Base-by-base conservation (phyloP, 2,888 invertebrate species). In the Eupithecia dodoneata region DNA sequence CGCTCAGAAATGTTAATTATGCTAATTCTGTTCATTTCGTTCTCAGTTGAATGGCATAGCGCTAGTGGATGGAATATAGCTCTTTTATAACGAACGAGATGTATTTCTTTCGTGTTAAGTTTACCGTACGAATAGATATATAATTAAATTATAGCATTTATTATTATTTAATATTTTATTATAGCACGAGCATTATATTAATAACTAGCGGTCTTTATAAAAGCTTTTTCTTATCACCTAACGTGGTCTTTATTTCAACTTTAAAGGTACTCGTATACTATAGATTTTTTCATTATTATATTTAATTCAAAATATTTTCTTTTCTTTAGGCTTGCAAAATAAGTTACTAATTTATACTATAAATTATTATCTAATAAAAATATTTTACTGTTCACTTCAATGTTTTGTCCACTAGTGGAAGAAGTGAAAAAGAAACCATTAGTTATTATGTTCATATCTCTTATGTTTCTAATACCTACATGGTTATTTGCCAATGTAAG, bases 21-120 rank as follows among this genome's bases (percentile, higher is more conserved):
- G 70, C 75, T 72, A 75, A 77, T 77, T 76, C 44, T 49, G 65
- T 45, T 76, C 73, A 76, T 73, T 75, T 70, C 42, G 44, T 77
- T 77, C 67, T 70, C 59, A 74, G 71, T 74, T 74, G 55, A 66
- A 71, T 59, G 18, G 30, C 45, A 49, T 63, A 74, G 70, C 71
- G 71, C 71, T 76, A 55, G 45, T 52, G 59, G 67, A 41, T 52
- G 66, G 73, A 44, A 42, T 67, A 74, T 15, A 42, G 45, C 42
- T 13, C 66, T 42, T 13, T 69, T 45, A 42, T 44, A 69, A 69
- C 45, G 45, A 44, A 69, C 42, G 67, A 4, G 63, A 63, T 63
- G 63, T 63, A 63, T 30, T 63, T 12, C 30, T 12, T 30, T 30
- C 18, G 30, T 63, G 30, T 63, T 30, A 63, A 59, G 59, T 18